These are phyloP conservation scores for Pelobates cultripes DNA, from an alignment of 2,797 vertebrate genomes.

Conservation along the genomic window DNA sequence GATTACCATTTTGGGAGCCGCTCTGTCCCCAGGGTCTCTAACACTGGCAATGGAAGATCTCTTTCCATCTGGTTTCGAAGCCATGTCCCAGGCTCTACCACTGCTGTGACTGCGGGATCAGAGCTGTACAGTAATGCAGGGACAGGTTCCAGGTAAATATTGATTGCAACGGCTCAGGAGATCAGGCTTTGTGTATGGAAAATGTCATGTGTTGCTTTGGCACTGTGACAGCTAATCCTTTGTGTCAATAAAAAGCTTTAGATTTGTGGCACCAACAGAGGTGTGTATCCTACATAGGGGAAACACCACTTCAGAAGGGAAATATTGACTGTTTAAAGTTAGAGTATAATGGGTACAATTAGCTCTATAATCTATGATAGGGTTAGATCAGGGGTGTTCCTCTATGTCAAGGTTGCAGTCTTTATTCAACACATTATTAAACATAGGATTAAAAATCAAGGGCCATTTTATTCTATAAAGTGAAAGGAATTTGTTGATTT, in stretches of 20 bases:
- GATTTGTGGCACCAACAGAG: conserved; percentile 15
- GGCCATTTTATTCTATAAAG: no score
- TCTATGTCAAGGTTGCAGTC: no score
- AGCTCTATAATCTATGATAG: no score
- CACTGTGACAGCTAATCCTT: conserved; percentile 45
- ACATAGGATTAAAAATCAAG: no score
- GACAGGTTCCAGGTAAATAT: conserved; percentile 27
- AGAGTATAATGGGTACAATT: no score
- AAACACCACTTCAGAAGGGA: conserved; percentile 1
- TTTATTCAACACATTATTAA: no score
- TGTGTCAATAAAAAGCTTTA: conserved; percentile 29
- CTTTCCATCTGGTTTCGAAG: conserved; percentile 7
- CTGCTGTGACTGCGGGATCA: neutral
- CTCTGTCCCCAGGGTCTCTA: conserved; percentile 3
- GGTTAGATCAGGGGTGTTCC: no score
- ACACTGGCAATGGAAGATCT: conserved; percentile 28
- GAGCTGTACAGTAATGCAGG: neutral
- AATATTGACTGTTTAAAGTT: neutral
- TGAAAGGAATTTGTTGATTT: no score
- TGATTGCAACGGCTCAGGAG: conserved; percentile 7
- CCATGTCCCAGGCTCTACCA: conserved; percentile 6
- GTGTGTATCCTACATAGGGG: conserved; percentile 8
- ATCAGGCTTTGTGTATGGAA: conserved; percentile 10
- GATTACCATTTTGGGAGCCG: conserved; percentile 10
- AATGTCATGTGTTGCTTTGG: conserved; percentile 24